Base-by-base conservation (phyloP, 2,888 invertebrate species). In the Baronia brevicornis region DNA sequence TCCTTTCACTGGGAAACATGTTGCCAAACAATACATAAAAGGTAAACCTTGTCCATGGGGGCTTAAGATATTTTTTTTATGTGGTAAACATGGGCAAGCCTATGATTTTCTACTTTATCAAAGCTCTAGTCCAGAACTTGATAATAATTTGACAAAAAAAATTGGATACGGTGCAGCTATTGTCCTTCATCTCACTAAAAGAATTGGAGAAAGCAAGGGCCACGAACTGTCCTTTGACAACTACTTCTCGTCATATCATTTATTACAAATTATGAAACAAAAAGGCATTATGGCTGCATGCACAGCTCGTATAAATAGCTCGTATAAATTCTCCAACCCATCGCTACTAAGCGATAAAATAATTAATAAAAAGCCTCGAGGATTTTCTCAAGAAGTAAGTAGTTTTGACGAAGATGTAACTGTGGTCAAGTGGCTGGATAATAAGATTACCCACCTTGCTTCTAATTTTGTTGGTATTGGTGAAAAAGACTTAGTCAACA, bases 81-180 rank as follows among this genome's bases (percentile, higher is more conserved):
- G 47, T 41, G 47, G 45, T 34, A 52, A 51, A 41, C 39, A 43
- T 43, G 46, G 47, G 0, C 43, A 41, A 23, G 46, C 44, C 3
- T 47, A 48, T 32, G 48, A 48, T 41, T 52, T 52, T 43, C 23
- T 51, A 4, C 37, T 49, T 18, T 51, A 51, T 35, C 48, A 54
- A 28, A 41, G 36, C 11, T 44, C 51, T 7, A 33, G 14, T 44
- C 42, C 46, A 38, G 43, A 49, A 39, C 14, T 49, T 3, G 46
- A 49, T 27, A 43, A 24, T 19, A 39, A 34, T 28, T 25, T 44
- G 1, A 26, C 8, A 31, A 43, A 43, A 25, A 48, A 48, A 38
- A 39, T 39, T 40, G 46, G 49, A 24, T 49, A 43, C 3, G 46
- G 46, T 22, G 48, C 54, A 32, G 9, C 51, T 24, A 15, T 46